Conservation (phyloP, 2,797 vertebrate genomes). For the Pipistrellus pipistrellus region DNA sequence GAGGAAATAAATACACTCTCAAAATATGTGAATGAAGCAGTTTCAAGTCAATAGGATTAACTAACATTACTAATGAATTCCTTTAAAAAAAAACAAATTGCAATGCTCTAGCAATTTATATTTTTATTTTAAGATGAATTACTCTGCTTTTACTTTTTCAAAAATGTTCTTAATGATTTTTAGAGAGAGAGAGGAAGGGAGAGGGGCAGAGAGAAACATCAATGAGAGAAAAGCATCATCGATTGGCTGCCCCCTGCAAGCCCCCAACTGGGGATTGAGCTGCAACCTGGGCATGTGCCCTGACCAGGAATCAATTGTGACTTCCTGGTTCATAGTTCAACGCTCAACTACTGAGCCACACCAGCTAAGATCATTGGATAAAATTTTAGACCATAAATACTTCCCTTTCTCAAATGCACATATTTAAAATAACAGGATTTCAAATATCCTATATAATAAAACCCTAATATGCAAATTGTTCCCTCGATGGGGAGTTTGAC, state of each 20-base stretch:
- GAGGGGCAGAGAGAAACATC: not conserved
- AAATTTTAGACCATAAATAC: not conserved
- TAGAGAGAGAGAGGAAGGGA: not conserved
- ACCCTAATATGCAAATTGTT: too few relatives aligned
- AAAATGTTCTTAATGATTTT: too few relatives aligned
- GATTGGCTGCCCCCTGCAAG: not conserved
- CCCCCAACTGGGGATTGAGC: too few relatives aligned
- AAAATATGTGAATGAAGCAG: not conserved
- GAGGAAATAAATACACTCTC: slow-evolving; percentile 3
- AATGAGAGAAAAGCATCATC: not conserved
- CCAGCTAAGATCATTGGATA: not conserved
- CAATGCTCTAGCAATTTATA: too few relatives aligned
- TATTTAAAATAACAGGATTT: not conserved
- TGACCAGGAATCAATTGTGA: not conserved
- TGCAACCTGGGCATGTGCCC: not conserved
- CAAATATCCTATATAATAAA: not conserved
- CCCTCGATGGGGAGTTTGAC: too few relatives aligned
- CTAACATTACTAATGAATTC: not conserved
- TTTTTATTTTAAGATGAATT: too few relatives aligned
- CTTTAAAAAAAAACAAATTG: not conserved
- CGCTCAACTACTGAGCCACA: not conserved
- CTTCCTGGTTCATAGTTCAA: not conserved
- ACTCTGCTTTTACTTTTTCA: too few relatives aligned
- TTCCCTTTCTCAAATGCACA: not conserved
- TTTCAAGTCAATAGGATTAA: slow-evolving; percentile 8